Base-by-base conservation (phyloP, 2,888 invertebrate genomes). In the Anoncus sp. region DNA sequence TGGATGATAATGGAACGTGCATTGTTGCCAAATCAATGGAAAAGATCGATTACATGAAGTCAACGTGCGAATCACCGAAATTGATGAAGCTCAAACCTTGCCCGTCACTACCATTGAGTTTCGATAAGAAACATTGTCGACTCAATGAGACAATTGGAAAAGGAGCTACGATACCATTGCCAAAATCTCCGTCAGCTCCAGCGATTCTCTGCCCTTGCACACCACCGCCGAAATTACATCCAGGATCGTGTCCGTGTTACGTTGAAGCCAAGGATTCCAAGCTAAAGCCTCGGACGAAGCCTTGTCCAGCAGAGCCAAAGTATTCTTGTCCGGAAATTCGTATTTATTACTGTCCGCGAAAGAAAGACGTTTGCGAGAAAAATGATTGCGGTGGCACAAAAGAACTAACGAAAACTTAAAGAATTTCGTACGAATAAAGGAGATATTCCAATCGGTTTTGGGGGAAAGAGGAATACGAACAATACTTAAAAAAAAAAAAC, bases 201-300 rank as follows among this genome's bases (percentile, higher is more conserved):
- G 80, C 86, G 1, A 47, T 81, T 16, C 84, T 89, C 3, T 86
- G 88, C 53, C 84, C 85, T 0, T 90, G 89, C 73, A 77, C 84
- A 27, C 87, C 90, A 9, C 89, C 89, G 0, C 81, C 84, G 1
- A 90, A 87, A 80, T 7, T 89, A 5, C 86, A 85, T 24, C 87
- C 90, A 9, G 89, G 87, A 5, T 78, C 86, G 0, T 89, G 89
- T 78, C 90, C 90, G 3, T 85, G 85, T 63, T 78, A 77, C 40
- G 62, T 60, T 9, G 74, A 78, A 40, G 57, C 57, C 1, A 20
- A 24, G 1, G 75, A 38, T 14, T 24, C 47, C 6, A 49, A 79
- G 24, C 27, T 24, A 16, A 49, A 55, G 5, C 31, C 67, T 24
- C 57, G 65, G 14, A 57, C 72, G 9, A 65, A 79, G 35, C 83